These are phyloP conservation scores for Cantharis flavilabris DNA, from an alignment of 2,888 invertebrate species.

Conservation along the genomic window DNA sequence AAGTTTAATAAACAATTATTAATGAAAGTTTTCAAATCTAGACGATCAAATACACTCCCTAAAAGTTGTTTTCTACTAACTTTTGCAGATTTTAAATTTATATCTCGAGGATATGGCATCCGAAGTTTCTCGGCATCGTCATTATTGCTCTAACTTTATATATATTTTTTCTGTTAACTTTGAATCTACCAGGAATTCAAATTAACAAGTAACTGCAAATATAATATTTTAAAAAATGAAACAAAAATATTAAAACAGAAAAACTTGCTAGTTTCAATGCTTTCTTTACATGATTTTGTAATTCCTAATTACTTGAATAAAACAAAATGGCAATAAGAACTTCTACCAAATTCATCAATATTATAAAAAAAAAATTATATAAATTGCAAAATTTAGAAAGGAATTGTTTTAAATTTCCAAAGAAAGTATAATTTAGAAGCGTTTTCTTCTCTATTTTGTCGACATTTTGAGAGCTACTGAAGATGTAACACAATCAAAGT, in stretches of 20 bases:
- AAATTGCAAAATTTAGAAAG: neutral
- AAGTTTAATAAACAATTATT: neutral
- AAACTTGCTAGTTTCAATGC: neutral
- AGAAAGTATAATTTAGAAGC: neutral
- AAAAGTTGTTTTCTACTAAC: neutral
- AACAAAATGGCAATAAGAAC: no score
- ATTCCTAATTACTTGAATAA: no score
- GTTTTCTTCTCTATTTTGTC: neutral
- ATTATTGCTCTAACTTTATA: neutral
- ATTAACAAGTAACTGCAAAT: neutral
- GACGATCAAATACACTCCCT: neutral
- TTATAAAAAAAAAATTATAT: neutral
- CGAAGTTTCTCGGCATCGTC: neutral
- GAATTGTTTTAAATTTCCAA: neutral
- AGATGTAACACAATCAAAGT: constrained; percentile 40
- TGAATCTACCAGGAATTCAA: neutral
- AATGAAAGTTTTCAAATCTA: neutral
- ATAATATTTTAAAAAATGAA: neutral
- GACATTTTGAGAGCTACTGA: constrained; percentile 14
- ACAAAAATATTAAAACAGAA: neutral
- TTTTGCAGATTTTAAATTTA: neutral
- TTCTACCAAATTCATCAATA: no score
- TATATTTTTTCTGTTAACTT: neutral
- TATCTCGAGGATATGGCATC: neutral
- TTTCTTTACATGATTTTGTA: no score